These are phyloP conservation scores for Anarsia innoxiella DNA, from an alignment of 2,888 invertebrate genomes.

Conservation along the genomic window DNA sequence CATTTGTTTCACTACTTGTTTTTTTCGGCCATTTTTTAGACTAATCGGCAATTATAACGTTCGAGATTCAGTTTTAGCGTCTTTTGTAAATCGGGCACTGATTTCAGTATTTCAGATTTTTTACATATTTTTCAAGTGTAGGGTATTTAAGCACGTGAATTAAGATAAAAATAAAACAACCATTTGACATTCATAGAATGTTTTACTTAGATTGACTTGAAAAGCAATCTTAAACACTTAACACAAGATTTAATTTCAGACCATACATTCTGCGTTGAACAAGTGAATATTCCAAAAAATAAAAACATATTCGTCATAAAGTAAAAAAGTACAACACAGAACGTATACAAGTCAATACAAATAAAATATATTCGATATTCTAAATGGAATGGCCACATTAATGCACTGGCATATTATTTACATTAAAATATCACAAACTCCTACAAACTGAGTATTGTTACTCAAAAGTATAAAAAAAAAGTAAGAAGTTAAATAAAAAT, in stretches of 20 bases:
- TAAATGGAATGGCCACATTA: slow-evolving; percentile 58
- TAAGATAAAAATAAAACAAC: slow-evolving; percentile 45
- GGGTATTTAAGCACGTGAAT: too few relatives aligned
- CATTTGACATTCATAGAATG: slow-evolving; percentile 65
- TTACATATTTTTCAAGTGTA: too few relatives aligned
- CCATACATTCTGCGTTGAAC: slow-evolving; percentile 36
- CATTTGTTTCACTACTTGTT: too few relatives aligned
- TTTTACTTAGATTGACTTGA: slow-evolving; percentile 58
- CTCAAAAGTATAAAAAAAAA: slow-evolving; percentile 4
- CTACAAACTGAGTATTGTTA: slow-evolving; percentile 35
- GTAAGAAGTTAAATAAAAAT: slow-evolving; percentile 1
- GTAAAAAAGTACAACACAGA: slow-evolving; percentile 12
- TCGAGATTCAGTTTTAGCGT: too few relatives aligned
- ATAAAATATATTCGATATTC: slow-evolving; percentile 19
- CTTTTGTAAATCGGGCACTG: too few relatives aligned
- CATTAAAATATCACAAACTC: slow-evolving; percentile 63
- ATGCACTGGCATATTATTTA: slow-evolving; percentile 57
- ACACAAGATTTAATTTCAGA: slow-evolving; percentile 33
- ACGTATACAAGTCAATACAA: slow-evolving; percentile 23
- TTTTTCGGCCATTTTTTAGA: too few relatives aligned
- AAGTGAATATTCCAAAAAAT: slow-evolving; percentile 13
- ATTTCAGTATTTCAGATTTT: too few relatives aligned
- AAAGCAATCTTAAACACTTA: slow-evolving; percentile 53
- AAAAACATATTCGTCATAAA: slow-evolving; percentile 19
- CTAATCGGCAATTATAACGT: too few relatives aligned